Evolutionary conservation across 2,797 vertebrate genomes (phyloP).

Genomic region (Streptopelia turtur): DNA sequence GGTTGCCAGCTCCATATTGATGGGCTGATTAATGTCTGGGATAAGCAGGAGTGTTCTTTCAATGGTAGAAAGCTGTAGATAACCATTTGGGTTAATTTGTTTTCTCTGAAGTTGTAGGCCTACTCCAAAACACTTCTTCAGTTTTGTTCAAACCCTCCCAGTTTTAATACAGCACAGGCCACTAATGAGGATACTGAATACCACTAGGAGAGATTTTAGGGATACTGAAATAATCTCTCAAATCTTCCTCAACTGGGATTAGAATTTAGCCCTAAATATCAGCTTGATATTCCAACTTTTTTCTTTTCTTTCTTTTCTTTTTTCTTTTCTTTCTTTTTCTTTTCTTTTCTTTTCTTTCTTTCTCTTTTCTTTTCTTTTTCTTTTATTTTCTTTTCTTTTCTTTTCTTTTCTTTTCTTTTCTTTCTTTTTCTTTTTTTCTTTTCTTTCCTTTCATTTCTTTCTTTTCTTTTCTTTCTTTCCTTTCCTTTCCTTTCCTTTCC

Average conservation of each 20-base stretch:
- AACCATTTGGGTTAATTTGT: background rate
- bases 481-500: background rate
- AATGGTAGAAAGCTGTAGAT: background rate
- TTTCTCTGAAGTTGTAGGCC: background rate
- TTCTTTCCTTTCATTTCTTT: too few relatives aligned
- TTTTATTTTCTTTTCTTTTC: background rate
- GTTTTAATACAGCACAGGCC: background rate
- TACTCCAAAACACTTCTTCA: background rate
- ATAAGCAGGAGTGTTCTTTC: background rate
- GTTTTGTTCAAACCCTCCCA: background rate
- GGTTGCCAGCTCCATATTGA: background rate
- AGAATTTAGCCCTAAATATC: background rate
- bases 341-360: background rate
- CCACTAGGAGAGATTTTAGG: background rate
- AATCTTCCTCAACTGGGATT: background rate
- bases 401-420: too few relatives aligned
- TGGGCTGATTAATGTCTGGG: background rate
- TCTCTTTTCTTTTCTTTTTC: background rate
- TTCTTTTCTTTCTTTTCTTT: background rate
- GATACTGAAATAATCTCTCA: background rate
- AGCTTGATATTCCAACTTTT: background rate
- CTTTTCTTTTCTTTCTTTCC: too few relatives aligned
- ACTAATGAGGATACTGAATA: background rate
- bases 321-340: too few relatives aligned
- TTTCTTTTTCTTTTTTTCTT: too few relatives aligned